Conservation (phyloP, 2,888 invertebrate species). For the Andrena fulva region DNA sequence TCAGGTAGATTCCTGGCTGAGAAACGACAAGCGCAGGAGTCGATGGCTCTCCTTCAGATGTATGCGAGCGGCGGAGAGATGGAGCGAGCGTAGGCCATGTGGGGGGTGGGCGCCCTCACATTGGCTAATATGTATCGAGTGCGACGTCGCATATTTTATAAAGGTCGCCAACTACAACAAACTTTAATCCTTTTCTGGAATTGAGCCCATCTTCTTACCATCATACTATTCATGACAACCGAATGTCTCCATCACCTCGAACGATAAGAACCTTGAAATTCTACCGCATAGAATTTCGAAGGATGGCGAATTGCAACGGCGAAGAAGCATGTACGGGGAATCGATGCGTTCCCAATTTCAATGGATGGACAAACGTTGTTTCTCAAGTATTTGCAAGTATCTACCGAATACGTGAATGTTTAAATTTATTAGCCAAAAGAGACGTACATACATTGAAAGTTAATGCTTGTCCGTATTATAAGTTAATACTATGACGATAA, state of each 20-base stretch:
- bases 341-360: slow-evolving; percentile 31
- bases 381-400: slow-evolving; percentile 49
- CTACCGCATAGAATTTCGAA: slow-evolving; percentile 34
- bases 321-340: slow-evolving; percentile 28
- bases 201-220: slow-evolving; percentile 77
- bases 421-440: slow-evolving; percentile 53
- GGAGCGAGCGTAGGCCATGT: slow-evolving; percentile 84
- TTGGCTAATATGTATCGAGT: slow-evolving; percentile 83
- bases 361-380: slow-evolving; percentile 36
- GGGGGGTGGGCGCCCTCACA: slow-evolving; percentile 84
- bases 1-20: slow-evolving; percentile 93
- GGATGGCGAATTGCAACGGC: slow-evolving; percentile 17
- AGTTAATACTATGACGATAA: slow-evolving; percentile 52
- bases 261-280: slow-evolving; percentile 39
- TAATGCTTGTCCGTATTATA: slow-evolving; percentile 49
- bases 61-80: slow-evolving; percentile 85
- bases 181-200: slow-evolving; percentile 83
- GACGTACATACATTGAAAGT: slow-evolving; percentile 36
- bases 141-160: slow-evolving; percentile 83
- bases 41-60: slow-evolving; percentile 93
- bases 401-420: slow-evolving; percentile 40
- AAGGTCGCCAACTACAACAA: slow-evolving; percentile 82
- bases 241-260: slow-evolving; percentile 29
- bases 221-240: slow-evolving; percentile 33
- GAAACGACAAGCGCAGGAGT: slow-evolving; percentile 94